phyloP scores from a whole-genome alignment of 2,113 vertebrate genomes.

The Melanerpes formicivorus region DNA sequence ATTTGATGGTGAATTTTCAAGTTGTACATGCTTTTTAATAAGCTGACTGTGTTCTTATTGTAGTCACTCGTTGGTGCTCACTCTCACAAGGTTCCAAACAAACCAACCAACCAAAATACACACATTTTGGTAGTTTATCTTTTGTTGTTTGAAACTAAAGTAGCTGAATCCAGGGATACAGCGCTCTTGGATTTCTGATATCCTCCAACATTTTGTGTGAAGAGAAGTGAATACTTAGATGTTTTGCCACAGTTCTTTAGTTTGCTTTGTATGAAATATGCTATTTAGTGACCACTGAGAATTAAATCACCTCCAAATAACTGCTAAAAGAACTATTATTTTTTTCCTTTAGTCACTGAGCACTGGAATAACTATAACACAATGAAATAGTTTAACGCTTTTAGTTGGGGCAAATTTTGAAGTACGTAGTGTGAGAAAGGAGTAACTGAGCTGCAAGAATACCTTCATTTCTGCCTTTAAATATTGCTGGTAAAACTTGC shows the following conservation, averaged over 20 bases:
- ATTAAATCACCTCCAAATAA: not conserved
- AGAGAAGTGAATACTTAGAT: not conserved
- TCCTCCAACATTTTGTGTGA: not conserved
- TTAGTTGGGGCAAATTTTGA: not conserved
- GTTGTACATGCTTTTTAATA: not conserved
- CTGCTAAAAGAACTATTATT: not conserved
- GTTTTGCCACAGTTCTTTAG: not conserved
- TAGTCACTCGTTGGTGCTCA: rapidly evolving
- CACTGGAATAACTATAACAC: not conserved
- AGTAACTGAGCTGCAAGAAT: not conserved
- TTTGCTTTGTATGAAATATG: not conserved
- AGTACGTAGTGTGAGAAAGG: not conserved
- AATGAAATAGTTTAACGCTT: not conserved
- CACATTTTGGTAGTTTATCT: not conserved
- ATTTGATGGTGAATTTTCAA: not conserved
- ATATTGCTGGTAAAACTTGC: not conserved
- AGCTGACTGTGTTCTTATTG: not conserved
- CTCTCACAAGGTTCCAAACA: not conserved
- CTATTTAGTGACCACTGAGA: not conserved
- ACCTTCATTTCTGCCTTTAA: not conserved
- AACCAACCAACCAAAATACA: not conserved
- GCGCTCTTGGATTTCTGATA: not conserved
- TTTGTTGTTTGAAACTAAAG: not conserved
- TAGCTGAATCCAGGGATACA: not conserved
- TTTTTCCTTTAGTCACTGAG: not conserved